Evolutionary conservation across 2,797 vertebrate species (phyloP).

Genomic region (Typhlichthys eigenmanni): DNA sequence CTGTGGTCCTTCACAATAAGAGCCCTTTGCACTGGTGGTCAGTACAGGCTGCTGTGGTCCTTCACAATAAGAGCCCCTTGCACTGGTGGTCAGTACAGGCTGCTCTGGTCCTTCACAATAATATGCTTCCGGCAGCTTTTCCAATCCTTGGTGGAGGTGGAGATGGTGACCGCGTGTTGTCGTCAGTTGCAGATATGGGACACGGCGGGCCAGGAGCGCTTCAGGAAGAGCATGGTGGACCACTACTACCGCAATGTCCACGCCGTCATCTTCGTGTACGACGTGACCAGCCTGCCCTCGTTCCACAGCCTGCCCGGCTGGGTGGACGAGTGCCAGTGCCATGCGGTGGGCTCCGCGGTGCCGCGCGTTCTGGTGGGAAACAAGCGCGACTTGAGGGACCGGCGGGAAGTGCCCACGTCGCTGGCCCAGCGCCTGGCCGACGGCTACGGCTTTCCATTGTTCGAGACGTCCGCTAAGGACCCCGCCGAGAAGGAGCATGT

Average conservation of each 20-base stretch:
- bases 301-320: constrained; percentile 78
- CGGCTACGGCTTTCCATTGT: constrained; percentile 76
- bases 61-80: too few species aligned
- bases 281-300: constrained; percentile 72
- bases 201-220: constrained; percentile 81
- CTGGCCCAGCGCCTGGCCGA: constrained; percentile 75
- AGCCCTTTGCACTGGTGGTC: too few species aligned
- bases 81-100: too few species aligned
- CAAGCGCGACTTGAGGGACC: constrained; percentile 77
- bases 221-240: constrained; percentile 82
- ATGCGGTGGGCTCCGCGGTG: constrained; percentile 72
- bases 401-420: constrained; percentile 70
- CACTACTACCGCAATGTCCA: constrained; percentile 82
- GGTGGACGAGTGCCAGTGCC: constrained; percentile 76
- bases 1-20: too few species aligned
- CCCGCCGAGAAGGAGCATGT: constrained; percentile 76
- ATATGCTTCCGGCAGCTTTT: too few species aligned
- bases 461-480: constrained; percentile 82
- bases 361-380: constrained; percentile 80
- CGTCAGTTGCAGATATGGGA: constrained; percentile 82
- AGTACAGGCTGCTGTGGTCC: too few species aligned
- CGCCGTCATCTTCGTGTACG: constrained; percentile 80
- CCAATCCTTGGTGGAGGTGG: too few species aligned
- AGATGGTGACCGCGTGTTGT: background rate
- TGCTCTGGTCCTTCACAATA: too few species aligned